These are phyloP conservation scores for Mola mola DNA, from an alignment of 2,113 vertebrate species.

Conservation along the genomic window DNA sequence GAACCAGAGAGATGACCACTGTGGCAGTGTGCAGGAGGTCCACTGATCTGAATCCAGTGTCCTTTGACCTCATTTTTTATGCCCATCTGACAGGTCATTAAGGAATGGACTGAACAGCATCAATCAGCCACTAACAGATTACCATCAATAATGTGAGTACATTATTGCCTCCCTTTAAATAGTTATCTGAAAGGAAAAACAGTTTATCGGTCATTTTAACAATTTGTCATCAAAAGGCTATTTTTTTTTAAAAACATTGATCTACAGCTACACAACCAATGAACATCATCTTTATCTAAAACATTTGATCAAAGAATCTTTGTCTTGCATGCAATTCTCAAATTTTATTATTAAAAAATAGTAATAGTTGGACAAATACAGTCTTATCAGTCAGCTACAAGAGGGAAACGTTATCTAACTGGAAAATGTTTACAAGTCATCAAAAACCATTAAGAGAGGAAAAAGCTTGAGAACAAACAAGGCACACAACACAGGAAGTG, in stretches of 20 bases:
- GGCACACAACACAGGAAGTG: slow-evolving; percentile 61
- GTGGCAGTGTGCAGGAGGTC: slow-evolving; percentile 64
- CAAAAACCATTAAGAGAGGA: slow-evolving; percentile 40
- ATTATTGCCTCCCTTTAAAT: slow-evolving; percentile 60
- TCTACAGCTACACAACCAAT: neutral
- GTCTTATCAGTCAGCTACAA: slow-evolving; percentile 6
- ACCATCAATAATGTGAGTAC: slow-evolving; percentile 56
- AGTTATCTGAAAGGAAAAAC: slow-evolving; percentile 61
- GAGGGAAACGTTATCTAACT: slow-evolving; percentile 8
- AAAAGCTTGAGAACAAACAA: slow-evolving; percentile 47
- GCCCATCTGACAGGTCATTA: slow-evolving; percentile 80
- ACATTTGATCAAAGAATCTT: neutral
- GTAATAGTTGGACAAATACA: neutral
- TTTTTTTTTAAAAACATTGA: slow-evolving; percentile 5
- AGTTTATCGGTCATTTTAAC: slow-evolving; percentile 55
- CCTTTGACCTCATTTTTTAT: slow-evolving; percentile 79
- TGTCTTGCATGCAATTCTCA: neutral
- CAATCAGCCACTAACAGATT: slow-evolving; percentile 77
- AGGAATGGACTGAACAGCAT: slow-evolving; percentile 64
- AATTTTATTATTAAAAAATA: too few species aligned
- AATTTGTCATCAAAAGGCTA: slow-evolving; percentile 23
- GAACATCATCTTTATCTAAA: slow-evolving; percentile 1
- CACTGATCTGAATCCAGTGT: slow-evolving; percentile 73
- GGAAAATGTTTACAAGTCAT: slow-evolving; percentile 34
- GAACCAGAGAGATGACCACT: slow-evolving; percentile 58